Percentiles rank a stretch among this genome's conserved stretches.
Conservation (phyloP, 2,113 vertebrate genomes). For the Chloroceryle aenea region DNA sequence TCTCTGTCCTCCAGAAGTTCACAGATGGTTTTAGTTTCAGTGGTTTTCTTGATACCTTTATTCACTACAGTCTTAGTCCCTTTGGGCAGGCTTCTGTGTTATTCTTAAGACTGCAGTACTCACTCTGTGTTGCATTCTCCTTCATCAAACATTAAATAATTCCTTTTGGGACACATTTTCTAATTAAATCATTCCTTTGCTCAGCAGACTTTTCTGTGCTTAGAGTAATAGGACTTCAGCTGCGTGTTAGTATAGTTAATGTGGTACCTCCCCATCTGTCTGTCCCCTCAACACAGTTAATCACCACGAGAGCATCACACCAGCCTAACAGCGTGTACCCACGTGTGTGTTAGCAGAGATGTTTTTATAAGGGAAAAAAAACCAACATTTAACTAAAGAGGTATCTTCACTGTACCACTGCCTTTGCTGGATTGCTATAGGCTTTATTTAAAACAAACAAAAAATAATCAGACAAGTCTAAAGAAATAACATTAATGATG, state of each 20-base stretch:
- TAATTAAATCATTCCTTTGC: not conserved
- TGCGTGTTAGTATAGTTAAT: not conserved
- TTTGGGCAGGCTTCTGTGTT: not conserved
- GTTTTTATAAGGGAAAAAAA: not conserved
- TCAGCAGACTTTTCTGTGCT: not conserved
- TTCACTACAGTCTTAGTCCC: not conserved
- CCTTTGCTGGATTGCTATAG: not conserved
- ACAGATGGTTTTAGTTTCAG: not conserved
- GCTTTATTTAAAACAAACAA: not conserved
- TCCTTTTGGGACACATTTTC: not conserved
- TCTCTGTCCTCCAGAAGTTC: not conserved
- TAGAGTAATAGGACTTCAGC: not conserved
- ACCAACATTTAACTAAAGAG: not conserved
- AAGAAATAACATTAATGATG: not conserved
- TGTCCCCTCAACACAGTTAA: not conserved
- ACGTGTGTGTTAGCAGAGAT: not conserved
- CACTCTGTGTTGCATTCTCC: not conserved
- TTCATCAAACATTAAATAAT: slow-evolving; percentile 7
- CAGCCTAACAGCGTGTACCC: not conserved
- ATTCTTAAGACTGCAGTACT: not conserved
- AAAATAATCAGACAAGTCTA: not conserved
- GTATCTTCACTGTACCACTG: not conserved
- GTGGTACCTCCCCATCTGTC: not conserved
- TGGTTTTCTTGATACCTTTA: not conserved
- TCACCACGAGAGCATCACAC: not conserved